A percentile compares a stretch with the other conserved stretches of the same genome.
phyloP scores from a whole-genome alignment of 2,797 vertebrate genomes.

The Iguana delicatissima region DNA sequence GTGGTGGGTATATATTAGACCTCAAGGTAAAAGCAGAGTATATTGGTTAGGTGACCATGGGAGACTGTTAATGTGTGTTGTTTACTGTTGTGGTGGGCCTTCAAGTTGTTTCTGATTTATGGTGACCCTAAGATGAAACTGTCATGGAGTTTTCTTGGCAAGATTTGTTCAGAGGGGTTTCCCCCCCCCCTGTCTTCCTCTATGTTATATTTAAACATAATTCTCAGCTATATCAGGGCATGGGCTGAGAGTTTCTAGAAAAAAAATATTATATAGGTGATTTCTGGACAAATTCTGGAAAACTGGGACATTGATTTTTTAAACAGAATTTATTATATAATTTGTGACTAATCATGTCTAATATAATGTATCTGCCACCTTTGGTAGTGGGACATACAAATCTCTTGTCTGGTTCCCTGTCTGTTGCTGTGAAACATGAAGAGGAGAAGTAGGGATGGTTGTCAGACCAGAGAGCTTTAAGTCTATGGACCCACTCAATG shows the following conservation, averaged over 20 bases:
- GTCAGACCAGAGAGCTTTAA: too few species aligned
- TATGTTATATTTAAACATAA: constrained; percentile 3
- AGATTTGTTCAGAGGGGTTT: too few species aligned
- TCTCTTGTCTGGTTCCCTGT: too few species aligned
- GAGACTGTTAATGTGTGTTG: neutral
- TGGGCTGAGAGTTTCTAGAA: neutral
- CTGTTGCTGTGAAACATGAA: too few species aligned
- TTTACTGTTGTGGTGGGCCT: too few species aligned
- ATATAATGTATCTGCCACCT: neutral
- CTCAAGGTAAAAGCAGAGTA: neutral
- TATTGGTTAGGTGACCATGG: neutral
- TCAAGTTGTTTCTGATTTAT: too few species aligned
- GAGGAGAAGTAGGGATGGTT: too few species aligned
- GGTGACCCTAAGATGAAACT: too few species aligned
- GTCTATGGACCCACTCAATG: too few species aligned
- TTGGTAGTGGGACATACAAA: too few species aligned
- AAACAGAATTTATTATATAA: neutral
- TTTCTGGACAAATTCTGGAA: neutral
- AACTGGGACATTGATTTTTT: neutral
- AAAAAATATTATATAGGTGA: neutral
- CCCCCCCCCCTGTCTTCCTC: too few species aligned
- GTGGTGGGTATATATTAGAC: neutral
- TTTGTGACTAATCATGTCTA: neutral
- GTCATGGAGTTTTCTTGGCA: too few species aligned
- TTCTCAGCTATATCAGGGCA: neutral